Evolutionary conservation across 2,797 vertebrate genomes (phyloP), one percentile per base, ranked within the genome.

Genomic region (Chelmon rostratus): DNA sequence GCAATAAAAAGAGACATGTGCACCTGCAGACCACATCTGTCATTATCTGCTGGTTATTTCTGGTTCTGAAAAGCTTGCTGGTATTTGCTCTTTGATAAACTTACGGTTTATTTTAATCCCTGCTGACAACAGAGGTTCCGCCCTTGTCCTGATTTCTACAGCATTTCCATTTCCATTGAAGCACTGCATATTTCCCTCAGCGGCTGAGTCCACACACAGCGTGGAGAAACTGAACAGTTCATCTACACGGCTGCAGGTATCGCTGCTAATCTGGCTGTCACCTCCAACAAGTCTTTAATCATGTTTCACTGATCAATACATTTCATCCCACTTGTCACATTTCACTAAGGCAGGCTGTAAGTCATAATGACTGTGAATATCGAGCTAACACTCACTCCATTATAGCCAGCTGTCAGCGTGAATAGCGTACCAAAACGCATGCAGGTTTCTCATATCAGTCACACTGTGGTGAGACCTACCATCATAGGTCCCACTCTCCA

Each of bases 401-500:
- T 66, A 69, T 18, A 46, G 13, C 40, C 54, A 65, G 67, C 65
- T 80, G 76, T 78, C 73, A 56, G 53, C n/a, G 73, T 70, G 70
- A 84, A 77, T 62, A 4, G 3, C 9, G 59, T 47, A 42, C 18
- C 16, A 46, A 68, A 66, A 83, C 23, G 38, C 31, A 53, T 23
- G 38, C 54, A 56, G 6, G 9, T 53, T 49, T 73, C 8, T 44
- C 15, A n/a, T 50, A 13, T 19, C 50, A 10, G 37, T 19, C 23
- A 52, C 44, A 11, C 25, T 7, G 73, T 3, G 10, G 2, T 21
- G 42, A 69, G 18, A 57, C 54, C 52, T 56, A 99, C 98, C 97
- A 77, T 99, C 98, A 38, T 99, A 99, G 0, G 98, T 99, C 69
- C 98, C 98, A 54, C 98, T 99, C 94, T 99, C 98, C 84, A 99